Evolutionary conservation across 1,140 invertebrate genomes (phyloP).

Genomic region (Ceratosolen solmsi): DNA sequence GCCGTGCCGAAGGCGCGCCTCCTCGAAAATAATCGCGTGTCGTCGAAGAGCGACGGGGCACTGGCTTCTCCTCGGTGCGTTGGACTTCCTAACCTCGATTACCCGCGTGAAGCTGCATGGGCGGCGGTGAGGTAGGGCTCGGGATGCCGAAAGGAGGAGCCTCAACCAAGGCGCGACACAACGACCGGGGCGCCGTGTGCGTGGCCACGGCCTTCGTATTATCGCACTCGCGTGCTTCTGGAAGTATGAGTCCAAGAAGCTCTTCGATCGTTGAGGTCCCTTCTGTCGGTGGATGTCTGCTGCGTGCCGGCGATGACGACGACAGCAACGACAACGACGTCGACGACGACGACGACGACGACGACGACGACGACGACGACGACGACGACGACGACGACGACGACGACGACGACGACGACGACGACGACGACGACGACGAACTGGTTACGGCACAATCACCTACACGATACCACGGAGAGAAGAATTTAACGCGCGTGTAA

Average conservation of each 20-base stretch:
- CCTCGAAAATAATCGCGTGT: not conserved
- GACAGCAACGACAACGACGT: too few species aligned
- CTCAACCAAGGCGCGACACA: not conserved
- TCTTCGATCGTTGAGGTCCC: too few species aligned
- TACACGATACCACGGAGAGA: not conserved
- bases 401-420: not conserved
- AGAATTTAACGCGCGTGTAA: not conserved
- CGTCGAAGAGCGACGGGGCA: slow-evolving; percentile 38
- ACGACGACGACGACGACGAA: too few species aligned
- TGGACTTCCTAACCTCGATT: slow-evolving; percentile 43
- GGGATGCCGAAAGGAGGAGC: not conserved
- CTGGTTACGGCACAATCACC: not conserved
- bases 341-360: too few species aligned
- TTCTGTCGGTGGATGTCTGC: too few species aligned
- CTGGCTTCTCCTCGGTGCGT: slow-evolving; percentile 4
- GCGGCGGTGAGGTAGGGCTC: not conserved
- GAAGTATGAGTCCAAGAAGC: not conserved
- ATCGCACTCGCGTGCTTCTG: not conserved
- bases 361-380: too few species aligned
- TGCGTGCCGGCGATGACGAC: too few species aligned
- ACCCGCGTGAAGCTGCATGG: slow-evolving; percentile 39
- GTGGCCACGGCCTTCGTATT: not conserved
- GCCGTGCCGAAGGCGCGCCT: not conserved
- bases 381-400: too few species aligned
- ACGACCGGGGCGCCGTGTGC: not conserved